These are phyloP conservation scores for Caerostris extrusa DNA, from an alignment of 1,140 invertebrate genomes.

Conservation along the genomic window DNA sequence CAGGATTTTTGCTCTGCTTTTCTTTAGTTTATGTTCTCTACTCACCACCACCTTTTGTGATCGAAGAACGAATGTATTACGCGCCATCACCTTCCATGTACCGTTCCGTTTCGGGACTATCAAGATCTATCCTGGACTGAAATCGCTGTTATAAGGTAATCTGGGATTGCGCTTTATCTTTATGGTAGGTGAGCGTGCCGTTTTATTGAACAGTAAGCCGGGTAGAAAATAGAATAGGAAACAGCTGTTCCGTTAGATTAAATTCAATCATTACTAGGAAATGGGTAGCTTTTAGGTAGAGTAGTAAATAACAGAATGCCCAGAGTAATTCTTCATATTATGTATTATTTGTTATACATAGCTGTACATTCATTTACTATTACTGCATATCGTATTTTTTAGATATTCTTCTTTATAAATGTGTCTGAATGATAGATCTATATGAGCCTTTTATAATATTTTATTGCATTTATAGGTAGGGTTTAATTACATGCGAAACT, in stretches of 20 bases:
- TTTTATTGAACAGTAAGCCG: slow-evolving; percentile 18
- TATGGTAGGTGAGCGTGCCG: not conserved
- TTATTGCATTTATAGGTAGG: too few species aligned
- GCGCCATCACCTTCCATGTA: not conserved
- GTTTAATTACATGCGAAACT: too few species aligned
- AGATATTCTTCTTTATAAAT: too few species aligned
- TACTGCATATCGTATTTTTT: too few species aligned
- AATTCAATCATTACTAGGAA: not conserved
- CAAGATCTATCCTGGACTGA: not conserved
- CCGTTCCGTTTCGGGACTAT: not conserved
- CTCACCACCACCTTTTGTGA: not conserved
- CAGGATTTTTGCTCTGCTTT: slow-evolving; percentile 7
- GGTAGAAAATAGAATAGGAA: slow-evolving; percentile 1
- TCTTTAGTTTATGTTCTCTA: not conserved
- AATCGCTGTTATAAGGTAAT: not conserved
- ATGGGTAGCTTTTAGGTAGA: not conserved
- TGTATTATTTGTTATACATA: too few species aligned
- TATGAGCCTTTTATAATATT: too few species aligned
- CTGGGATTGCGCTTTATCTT: slow-evolving; percentile 15
- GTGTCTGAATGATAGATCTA: too few species aligned
- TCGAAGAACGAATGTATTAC: slow-evolving; percentile 7
- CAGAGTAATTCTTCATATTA: too few species aligned
- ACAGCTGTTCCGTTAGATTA: not conserved
- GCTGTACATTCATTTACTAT: too few species aligned
- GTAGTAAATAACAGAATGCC: too few species aligned